Evolutionary conservation across 2,113 vertebrate genomes (phyloP), one percentile per base, ranked within the genome.

Genomic region (Lasiurus borealis): DNA sequence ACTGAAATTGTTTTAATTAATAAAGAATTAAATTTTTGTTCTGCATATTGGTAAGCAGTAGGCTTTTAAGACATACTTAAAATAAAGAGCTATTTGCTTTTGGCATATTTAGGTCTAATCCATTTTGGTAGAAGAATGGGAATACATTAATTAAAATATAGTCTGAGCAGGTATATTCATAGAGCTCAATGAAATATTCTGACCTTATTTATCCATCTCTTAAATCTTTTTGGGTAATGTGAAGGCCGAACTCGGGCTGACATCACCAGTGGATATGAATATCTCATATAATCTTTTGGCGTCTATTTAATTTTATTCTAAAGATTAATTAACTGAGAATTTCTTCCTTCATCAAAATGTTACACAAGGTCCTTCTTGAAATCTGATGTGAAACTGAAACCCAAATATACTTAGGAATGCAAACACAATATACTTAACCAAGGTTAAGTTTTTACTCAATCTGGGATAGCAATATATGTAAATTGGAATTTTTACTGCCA

Each of bases 51-150:
- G 5, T 48, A 71, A 91, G 48, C 36, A 87, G 23, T 46, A 62
- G 44, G 13, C 44, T 85, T 95, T 95, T 59, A 59, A 25, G 72
- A 93, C 54, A 64, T 81, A 92, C 91, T 46, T 31, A 88, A 62
- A 31, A 12, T 62, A 27, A 62, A 62, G 23, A 62, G 59, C 59
- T 62, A 62, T 62, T 62, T 62, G 25, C 10, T 81, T 90, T 62
- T 84, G 40, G 34, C 16, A 77, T 95, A 73, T 77, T 62, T 66
- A 52, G 16, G 25, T 83, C 3, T 66, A 59, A 44, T 66, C 31
- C 12, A 5, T 81, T 85, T 66, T 48, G 29, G 54, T 8, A n/a
- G 18, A 85, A 86, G 25, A 85, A 82, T 29, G n/a, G 11, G 23
- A 71, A 77, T 75, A 52, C 11, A 25, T 62, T 62, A 27, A 62